Conservation (phyloP, 2,113 vertebrate species). For the Podiceps cristatus region DNA sequence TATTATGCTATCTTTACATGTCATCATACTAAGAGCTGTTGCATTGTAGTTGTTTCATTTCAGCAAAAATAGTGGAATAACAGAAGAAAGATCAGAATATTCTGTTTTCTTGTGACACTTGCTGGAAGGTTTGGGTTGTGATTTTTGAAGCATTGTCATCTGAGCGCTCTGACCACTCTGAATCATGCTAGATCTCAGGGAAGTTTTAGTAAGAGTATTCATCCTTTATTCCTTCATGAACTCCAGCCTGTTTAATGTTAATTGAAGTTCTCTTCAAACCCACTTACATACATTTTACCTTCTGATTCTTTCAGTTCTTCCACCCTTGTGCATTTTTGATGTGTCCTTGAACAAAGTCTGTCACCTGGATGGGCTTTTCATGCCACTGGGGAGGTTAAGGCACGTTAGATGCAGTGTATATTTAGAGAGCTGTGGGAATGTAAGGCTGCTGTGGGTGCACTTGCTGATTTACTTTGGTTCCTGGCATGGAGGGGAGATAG, state of each 20-base stretch:
- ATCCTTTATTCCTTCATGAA: background rate
- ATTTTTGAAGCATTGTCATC: background rate
- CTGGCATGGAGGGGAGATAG: background rate
- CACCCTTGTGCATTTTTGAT: background rate
- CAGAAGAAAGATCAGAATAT: constrained; percentile 62
- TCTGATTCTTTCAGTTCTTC: background rate
- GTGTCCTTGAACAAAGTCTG: background rate
- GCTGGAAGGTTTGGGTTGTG: background rate
- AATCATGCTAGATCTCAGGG: background rate
- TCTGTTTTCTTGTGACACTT: constrained; percentile 59
- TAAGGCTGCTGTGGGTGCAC: background rate
- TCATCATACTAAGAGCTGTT: constrained; percentile 74
- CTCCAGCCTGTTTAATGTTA: background rate
- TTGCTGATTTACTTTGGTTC: background rate
- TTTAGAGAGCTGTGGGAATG: background rate
- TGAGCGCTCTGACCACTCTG: background rate
- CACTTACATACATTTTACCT: background rate
- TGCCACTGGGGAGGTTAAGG: background rate
- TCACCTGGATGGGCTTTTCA: background rate
- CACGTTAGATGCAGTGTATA: background rate
- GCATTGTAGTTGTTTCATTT: constrained; percentile 75
- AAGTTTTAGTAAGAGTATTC: background rate
- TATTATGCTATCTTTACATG: constrained; percentile 78
- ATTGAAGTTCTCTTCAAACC: background rate
- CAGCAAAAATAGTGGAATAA: constrained; percentile 71